Evolutionary conservation across 2,888 invertebrate species (phyloP), one percentile per base, ranked within the genome.

Genomic region (Andrena fulva): DNA sequence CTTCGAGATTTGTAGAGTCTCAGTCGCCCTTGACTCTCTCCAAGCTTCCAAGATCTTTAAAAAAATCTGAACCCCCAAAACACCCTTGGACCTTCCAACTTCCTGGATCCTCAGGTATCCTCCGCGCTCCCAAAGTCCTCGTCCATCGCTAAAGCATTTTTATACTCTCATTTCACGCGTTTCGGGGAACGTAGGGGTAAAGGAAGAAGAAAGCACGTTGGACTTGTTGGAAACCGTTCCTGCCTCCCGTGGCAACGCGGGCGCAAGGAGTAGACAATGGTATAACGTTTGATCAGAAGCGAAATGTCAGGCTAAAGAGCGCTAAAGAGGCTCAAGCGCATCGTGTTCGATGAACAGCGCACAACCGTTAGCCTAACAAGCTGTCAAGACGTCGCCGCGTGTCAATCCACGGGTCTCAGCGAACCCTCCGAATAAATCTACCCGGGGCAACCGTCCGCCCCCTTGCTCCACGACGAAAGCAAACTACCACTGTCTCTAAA

Each of bases 371-470:
- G 89, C 89, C 90, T 93, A 93, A 93, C 93, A 93, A 93, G 93
- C 93, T 93, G 93, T 93, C 93, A 93, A 93, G 93, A 93, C 93
- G 93, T 93, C 93, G 93, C 89, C 93, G 93, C 93, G 91, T 93
- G 93, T 93, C 93, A 93, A 92, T 92, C 91, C 90, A 89, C 90
- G 90, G 80, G 76, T 91, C 92, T 92, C 90, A 87, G 88, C 90
- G 69, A 82, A 87, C 87, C 84, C 84, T 88, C 85, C 73, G 85
- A 88, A 88, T 86, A 89, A 90, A 91, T 88, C 89, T 89, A 73
- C 78, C 82, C 67, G 59, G 66, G 84, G 62, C 64, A 59, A 42
- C 68, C 69, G 66, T 31, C 73, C 80, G 72, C 66, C 87, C 66
- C 68, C 54, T 42, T 33, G 16, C 27, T 63, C 35, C 8, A 42